Base-by-base conservation (phyloP, 1,140 invertebrate species). In the Ectropis grisescens region DNA sequence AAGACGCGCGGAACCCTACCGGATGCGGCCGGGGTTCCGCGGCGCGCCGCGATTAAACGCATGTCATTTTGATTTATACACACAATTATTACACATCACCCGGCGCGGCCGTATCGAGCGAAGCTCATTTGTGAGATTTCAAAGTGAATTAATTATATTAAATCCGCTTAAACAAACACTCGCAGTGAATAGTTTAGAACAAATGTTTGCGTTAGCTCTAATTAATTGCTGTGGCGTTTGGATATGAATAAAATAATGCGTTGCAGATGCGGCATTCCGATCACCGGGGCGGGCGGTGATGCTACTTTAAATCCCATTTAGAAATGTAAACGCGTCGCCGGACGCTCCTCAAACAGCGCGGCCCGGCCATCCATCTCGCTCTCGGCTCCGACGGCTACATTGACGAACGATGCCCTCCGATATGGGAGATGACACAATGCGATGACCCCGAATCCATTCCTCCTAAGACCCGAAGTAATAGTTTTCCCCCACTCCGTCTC, bases 31-130 rank as follows among this genome's bases (percentile, higher is more conserved):
- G 42, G 46, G 58, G 40, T 48, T 52, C 19, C 43, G 40, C 41
- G 29, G 40, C 50, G 40, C 37, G 43, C 52, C 56, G 29, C 47
- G 60, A 74, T 75, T 66, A 71, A 72, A 70, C 62, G 68, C 55
- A 66, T 70, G 74, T 76, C 78, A 78, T 71, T 80, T 81, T 83
- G 78, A 82, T 83, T 83, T 80, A 81, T 82, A 61, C 53, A 39
- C 45, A 57, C 68, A 70, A 78, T 76, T 72, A 71, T 68, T 69
- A 60, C 47, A 68, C 56, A 58, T 58, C 54, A 55, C 13, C 16
- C 16, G n/a, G n/a, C n/a, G 8, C 16, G 16, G 16, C 3, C 16
- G 16, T 4, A 19, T 19, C 16, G 16, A 4, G 16, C 16, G 8
- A 19, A 8, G 30, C 26, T 41, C 38, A 50, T 50, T 45, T 45